These are phyloP conservation scores for Erethizon dorsatum DNA, from an alignment of 2,797 vertebrate genomes.

Conservation along the genomic window DNA sequence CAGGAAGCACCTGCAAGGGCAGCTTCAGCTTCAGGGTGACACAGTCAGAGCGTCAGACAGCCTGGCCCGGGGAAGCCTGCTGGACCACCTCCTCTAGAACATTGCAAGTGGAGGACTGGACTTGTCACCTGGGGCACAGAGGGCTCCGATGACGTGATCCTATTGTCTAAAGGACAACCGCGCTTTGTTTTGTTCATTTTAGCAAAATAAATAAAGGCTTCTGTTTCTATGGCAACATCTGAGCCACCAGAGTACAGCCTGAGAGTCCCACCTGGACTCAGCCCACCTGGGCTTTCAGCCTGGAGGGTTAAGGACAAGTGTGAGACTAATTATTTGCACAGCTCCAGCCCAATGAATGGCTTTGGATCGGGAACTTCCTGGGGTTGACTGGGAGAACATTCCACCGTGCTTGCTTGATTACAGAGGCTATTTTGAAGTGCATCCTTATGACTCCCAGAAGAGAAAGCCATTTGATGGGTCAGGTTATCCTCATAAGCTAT, in stretches of 20 bases:
- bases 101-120: slow-evolving; percentile 22
- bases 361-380: slow-evolving; percentile 84
- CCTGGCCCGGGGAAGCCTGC: background rate
- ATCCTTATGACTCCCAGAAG: slow-evolving; percentile 24
- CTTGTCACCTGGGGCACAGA: slow-evolving; percentile 68
- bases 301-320: slow-evolving; percentile 48
- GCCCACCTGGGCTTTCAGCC: slow-evolving; percentile 55
- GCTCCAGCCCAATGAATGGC: slow-evolving; percentile 75
- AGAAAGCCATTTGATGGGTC: background rate
- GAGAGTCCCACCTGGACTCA: slow-evolving; percentile 80
- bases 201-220: slow-evolving; percentile 68
- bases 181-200: slow-evolving; percentile 60
- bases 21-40: slow-evolving; percentile 19
- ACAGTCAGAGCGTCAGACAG: background rate
- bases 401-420: slow-evolving; percentile 64
- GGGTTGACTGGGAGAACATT: slow-evolving; percentile 13
- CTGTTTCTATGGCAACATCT: slow-evolving; percentile 75
- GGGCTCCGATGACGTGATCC: slow-evolving; percentile 80
- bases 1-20: slow-evolving; percentile 90
- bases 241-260: background rate
- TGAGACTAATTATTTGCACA: slow-evolving; percentile 85
- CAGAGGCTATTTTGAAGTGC: slow-evolving; percentile 20
- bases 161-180: slow-evolving; percentile 84
- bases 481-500: background rate
- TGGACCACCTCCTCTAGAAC: slow-evolving; percentile 60